Conservation (phyloP, 2,797 vertebrate genomes). For the Pseudochaenichthys georgianus region DNA sequence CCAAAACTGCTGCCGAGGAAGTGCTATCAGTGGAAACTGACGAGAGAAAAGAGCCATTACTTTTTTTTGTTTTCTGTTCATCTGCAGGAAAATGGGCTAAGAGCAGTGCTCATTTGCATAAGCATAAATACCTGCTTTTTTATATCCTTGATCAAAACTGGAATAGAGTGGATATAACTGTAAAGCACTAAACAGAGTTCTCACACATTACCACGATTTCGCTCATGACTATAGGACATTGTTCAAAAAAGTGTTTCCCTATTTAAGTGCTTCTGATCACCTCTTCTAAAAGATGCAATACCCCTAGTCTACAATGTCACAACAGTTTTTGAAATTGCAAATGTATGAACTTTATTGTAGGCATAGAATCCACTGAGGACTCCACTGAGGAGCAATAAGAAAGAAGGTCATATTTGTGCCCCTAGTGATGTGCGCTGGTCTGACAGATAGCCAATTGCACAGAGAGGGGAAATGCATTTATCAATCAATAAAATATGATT, state of each 20-base stretch:
- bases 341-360: conserved; percentile 60
- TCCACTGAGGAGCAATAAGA: conserved; percentile 56
- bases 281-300: conserved; percentile 27
- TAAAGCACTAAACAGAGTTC: conserved; percentile 60
- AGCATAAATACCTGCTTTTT: conserved; percentile 75
- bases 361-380: conserved; percentile 23
- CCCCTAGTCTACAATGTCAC: conserved; percentile 39
- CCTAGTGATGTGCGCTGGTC: conserved; percentile 71
- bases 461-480: conserved; percentile 82
- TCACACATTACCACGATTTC: conserved; percentile 55
- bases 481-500: conserved; percentile 82
- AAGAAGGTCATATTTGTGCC: conserved; percentile 77
- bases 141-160: conserved; percentile 75
- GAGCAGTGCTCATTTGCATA: conserved; percentile 70
- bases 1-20: conserved; percentile 64
- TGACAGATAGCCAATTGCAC: conserved; percentile 85
- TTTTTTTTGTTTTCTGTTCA: conserved; percentile 57
- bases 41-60: conserved; percentile 51
- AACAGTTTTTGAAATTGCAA: conserved; percentile 49
- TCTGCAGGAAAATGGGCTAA: conserved; percentile 57
- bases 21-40: conserved; percentile 61
- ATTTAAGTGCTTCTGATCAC: conserved; percentile 51
- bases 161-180: conserved; percentile 69
- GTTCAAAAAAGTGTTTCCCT: conserved; percentile 38
- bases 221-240: conserved; percentile 57